A percentile compares a stretch with the other conserved stretches of the same genome.
Conservation (phyloP, 2,113 vertebrate species). For the Herpetotheres cachinnans region DNA sequence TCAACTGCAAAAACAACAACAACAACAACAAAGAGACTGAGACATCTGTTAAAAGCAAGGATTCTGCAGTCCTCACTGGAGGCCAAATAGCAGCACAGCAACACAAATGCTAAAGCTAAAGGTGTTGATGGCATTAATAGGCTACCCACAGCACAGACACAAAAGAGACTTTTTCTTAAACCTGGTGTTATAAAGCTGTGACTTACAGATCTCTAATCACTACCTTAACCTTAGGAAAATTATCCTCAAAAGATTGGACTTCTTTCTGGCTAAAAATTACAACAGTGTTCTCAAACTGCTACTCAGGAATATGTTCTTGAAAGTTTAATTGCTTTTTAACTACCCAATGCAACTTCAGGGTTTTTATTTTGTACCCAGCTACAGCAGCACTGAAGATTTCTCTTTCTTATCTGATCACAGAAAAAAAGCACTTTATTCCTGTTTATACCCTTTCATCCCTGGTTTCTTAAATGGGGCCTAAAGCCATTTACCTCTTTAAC, state of each 20-base stretch:
- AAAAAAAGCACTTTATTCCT: neutral
- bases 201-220: neutral
- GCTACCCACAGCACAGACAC: neutral
- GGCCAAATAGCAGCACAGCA: neutral
- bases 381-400: neutral
- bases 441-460: constrained; percentile 28
- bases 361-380: neutral
- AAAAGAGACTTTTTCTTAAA: neutral
- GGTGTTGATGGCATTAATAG: neutral
- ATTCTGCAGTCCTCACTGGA: neutral
- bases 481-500: constrained; percentile 28
- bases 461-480: constrained; percentile 23
- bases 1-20: neutral
- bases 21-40: accelerated
- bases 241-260: neutral
- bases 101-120: neutral
- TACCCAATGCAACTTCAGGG: neutral
- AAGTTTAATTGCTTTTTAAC: constrained; percentile 27
- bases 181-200: neutral
- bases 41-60: neutral
- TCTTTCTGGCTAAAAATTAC: neutral
- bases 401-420: constrained; percentile 37
- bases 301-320: neutral
- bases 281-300: neutral
- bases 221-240: neutral